These are phyloP conservation scores for Geothlypis trichas DNA, from an alignment of 2,113 vertebrate species.

Conservation along the genomic window DNA sequence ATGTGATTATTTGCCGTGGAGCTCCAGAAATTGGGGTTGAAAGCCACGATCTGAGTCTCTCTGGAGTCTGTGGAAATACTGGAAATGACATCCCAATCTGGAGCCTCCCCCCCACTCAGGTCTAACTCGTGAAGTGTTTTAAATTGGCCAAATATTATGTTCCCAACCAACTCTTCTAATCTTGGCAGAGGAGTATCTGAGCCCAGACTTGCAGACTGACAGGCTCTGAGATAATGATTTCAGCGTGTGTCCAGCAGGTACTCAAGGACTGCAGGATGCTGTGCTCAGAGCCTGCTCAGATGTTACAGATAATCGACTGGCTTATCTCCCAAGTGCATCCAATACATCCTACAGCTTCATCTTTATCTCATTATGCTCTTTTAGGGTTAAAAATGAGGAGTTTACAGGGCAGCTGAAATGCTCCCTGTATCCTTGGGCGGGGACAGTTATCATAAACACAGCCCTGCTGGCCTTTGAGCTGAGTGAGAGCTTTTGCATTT, in stretches of 20 bases:
- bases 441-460: conserved; percentile 43
- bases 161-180: not conserved
- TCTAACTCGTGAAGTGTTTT: not conserved
- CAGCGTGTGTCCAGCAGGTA: not conserved
- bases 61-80: not conserved
- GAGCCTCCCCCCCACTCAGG: fast-evolving
- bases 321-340: conserved; percentile 10
- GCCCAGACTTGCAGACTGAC: not conserved
- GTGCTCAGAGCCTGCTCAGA: not conserved
- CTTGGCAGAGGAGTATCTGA: not conserved
- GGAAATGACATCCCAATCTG: not conserved
- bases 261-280: not conserved
- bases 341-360: not conserved
- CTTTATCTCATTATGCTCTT: conserved; percentile 15
- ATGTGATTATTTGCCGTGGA: not conserved
- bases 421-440: not conserved
- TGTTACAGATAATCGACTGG: not conserved
- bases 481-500: conserved; percentile 63
- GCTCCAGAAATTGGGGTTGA: not conserved
- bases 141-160: not conserved
- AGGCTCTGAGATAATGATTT: not conserved
- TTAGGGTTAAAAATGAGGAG: not conserved
- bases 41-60: not conserved
- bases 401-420: conserved; percentile 15
- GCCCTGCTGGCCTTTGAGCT: conserved; percentile 31